Evolutionary conservation across 2,113 vertebrate genomes (phyloP).

Genomic region (Fulica atra): DNA sequence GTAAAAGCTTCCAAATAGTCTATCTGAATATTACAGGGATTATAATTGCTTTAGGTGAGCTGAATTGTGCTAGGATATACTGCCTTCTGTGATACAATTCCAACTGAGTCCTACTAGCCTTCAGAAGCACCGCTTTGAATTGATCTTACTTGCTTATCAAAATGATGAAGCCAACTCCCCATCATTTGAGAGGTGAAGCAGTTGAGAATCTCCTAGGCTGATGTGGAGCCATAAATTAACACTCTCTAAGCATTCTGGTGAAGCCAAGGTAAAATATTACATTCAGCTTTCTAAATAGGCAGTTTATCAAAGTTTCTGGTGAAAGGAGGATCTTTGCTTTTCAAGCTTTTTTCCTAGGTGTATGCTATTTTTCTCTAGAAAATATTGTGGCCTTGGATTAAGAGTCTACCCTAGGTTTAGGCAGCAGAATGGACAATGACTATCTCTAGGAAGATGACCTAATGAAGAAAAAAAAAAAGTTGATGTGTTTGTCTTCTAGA

Average conservation of each 20-base stretch:
- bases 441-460: background rate
- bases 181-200: background rate
- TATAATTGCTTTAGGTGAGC: background rate
- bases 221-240: background rate
- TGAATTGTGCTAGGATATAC: background rate
- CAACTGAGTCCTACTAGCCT: background rate
- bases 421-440: background rate
- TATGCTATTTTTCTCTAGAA: background rate
- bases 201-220: background rate
- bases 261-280: background rate
- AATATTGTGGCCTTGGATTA: background rate
- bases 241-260: background rate
- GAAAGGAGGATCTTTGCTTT: background rate
- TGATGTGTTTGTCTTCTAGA: background rate
- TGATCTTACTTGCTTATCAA: background rate
- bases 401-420: background rate
- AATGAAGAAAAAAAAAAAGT: background rate
- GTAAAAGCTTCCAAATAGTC: background rate
- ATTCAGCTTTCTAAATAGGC: background rate
- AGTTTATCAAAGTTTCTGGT: background rate
- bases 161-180: background rate
- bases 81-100: background rate
- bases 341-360: background rate
- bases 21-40: background rate
- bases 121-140: background rate